Percentiles rank a stretch among this genome's conserved stretches.
These are phyloP conservation scores for Entomyzon cyanotis DNA, from an alignment of 2,113 vertebrate genomes.

Conservation along the genomic window DNA sequence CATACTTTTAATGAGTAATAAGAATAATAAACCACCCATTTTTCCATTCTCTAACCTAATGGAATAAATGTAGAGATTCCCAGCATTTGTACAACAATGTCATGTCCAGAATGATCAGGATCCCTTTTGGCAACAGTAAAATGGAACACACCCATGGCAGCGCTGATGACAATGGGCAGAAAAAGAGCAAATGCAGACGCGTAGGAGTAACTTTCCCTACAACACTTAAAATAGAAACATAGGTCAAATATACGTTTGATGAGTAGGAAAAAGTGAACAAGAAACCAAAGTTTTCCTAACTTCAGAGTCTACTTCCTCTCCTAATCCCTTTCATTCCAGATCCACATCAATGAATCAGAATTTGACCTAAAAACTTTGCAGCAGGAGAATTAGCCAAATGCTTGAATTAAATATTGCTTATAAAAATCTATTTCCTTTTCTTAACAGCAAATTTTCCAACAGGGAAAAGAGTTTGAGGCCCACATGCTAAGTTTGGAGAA, in stretches of 20 bases:
- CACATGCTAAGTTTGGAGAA: not conserved
- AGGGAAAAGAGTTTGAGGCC: slow-evolving; percentile 26
- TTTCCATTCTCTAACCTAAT: slow-evolving; percentile 37
- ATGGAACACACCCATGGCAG: not conserved
- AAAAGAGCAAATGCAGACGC: not conserved
- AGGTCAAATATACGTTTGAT: slow-evolving; percentile 17
- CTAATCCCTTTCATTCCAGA: not conserved
- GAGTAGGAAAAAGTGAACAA: slow-evolving; percentile 17
- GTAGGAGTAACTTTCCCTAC: not conserved
- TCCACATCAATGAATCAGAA: slow-evolving; percentile 35
- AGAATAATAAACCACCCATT: slow-evolving; percentile 28
- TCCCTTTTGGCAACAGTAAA: not conserved
- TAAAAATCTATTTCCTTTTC: slow-evolving; percentile 34
- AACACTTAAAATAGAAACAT: slow-evolving; percentile 35
- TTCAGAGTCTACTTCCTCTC: not conserved
- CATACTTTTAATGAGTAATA: slow-evolving; percentile 28
- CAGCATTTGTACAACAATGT: not conserved
- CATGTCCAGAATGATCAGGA: not conserved
- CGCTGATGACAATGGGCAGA: not conserved
- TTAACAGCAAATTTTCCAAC: slow-evolving; percentile 28
- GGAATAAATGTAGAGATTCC: slow-evolving; percentile 20
- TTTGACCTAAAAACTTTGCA: slow-evolving; percentile 5
- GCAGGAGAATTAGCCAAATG: slow-evolving; percentile 19
- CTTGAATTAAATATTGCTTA: slow-evolving; percentile 31
- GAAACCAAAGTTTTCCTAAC: slow-evolving; percentile 1